Evolutionary conservation across 1,140 invertebrate species (phyloP), one percentile per base, ranked within the genome.

Genomic region (Drosophila micromelanica): DNA sequence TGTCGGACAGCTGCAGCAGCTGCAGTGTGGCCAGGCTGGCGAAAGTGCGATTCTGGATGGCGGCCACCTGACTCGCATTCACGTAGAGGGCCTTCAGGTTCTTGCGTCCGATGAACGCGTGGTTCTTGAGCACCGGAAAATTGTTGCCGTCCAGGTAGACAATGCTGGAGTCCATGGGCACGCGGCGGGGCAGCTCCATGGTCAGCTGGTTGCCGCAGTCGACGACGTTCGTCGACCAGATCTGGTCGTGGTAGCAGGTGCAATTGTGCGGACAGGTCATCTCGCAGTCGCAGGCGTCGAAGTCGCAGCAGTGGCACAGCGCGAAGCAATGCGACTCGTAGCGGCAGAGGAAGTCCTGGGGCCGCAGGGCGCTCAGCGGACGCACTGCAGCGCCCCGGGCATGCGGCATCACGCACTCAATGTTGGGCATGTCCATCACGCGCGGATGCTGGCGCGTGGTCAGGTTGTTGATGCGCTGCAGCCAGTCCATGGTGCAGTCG

Each of bases 261-360:
- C 97, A 98, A 87, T 97, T 97, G 70, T 95, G 94, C 2, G 97
- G 97, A 85, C 97, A 98, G 3, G 96, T 97, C 97, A 98, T 98
- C 93, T 98, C 97, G 92, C 97, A 98, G 92, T 98, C 97, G 92
- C 97, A 98, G 49, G 97, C 97, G 91, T 98, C 97, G 91, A 97
- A 98, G 80, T 98, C 97, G 90, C 97, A 98, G 92, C 97, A 98
- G 80, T 97, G 97, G 90, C 97, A 98, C 48, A 98, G 93, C 13
- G 97, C 96, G 92, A 98, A 98, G 93, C 97, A 98, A 92, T 98
- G 97, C 37, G 96, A 96, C 78, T 97, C 96, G 93, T 98, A 98
- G 57, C 95, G 95, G 92, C 97, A 98, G 73, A 98, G 93, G 92
- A 98, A 98, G 82, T 98, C 96, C 78, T 96, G 95, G 1, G 96